Conservation (phyloP, 2,888 invertebrate species). For the Protodeltote pygarga region DNA sequence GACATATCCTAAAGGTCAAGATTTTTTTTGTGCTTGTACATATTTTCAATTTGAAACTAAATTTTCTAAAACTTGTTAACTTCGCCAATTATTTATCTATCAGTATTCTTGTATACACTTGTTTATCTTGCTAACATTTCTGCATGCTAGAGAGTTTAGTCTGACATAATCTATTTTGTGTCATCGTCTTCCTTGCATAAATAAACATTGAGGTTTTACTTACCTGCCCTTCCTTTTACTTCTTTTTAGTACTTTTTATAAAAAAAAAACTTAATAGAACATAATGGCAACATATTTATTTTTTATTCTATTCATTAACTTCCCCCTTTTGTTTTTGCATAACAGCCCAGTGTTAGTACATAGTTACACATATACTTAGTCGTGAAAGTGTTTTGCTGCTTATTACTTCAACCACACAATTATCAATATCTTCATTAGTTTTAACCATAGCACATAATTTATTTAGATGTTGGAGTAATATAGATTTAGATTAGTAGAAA, state of each 20-base stretch:
- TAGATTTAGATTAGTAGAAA: too few relatives aligned
- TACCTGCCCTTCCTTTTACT: background rate
- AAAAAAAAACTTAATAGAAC: background rate
- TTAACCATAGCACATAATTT: background rate
- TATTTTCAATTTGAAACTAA: background rate
- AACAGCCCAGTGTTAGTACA: constrained; percentile 30
- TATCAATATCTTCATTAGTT: too few relatives aligned
- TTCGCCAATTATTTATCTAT: background rate
- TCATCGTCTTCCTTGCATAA: constrained; percentile 1
- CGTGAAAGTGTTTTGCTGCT: constrained; percentile 14
- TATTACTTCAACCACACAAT: constrained; percentile 5
- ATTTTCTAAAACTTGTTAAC: constrained; percentile 1
- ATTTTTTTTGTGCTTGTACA: constrained; percentile 25
- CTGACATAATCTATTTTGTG: background rate
- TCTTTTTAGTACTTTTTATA: background rate
- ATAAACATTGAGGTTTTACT: background rate
- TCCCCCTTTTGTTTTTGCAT: constrained; percentile 36
- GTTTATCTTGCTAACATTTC: constrained; percentile 8
- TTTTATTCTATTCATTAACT: too few relatives aligned
- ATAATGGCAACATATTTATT: constrained; percentile 1
- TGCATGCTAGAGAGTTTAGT: constrained; percentile 9
- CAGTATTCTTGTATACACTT: too few relatives aligned
- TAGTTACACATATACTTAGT: constrained; percentile 13
- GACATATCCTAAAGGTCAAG: constrained; percentile 13
- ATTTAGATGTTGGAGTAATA: constrained; percentile 16